A percentile compares a stretch with the other conserved stretches of the same genome.
Evolutionary conservation across 2,888 invertebrate species (phyloP).

Genomic region (Liposcelis brunnea): DNA sequence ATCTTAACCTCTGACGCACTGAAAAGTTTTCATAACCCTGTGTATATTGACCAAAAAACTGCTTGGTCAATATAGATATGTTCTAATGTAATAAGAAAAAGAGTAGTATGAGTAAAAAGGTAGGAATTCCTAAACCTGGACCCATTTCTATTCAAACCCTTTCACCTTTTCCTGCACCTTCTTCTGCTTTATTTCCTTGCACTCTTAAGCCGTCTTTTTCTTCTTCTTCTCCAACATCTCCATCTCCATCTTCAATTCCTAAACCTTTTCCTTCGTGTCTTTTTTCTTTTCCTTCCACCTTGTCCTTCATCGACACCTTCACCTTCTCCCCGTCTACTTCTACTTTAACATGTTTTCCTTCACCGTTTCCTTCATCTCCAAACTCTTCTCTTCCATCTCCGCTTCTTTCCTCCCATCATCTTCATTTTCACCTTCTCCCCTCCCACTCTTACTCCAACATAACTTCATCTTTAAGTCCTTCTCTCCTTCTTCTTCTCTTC

Average conservation of each 20-base stretch:
- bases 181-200: not conserved
- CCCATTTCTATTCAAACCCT: not conserved
- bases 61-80: too few relatives aligned
- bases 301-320: not conserved
- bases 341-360: not conserved
- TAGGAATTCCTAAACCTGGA: too few relatives aligned
- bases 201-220: not conserved
- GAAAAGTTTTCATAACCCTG: too few relatives aligned
- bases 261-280: not conserved
- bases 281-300: not conserved
- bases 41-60: too few relatives aligned
- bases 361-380: not conserved
- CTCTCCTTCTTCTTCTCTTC: conserved; percentile 14
- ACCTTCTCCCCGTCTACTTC: not conserved
- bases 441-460: conserved; percentile 5
- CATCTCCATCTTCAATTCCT: not conserved
- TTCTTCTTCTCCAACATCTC: not conserved
- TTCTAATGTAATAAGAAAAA: too few relatives aligned
- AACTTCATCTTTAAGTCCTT: conserved; percentile 13
- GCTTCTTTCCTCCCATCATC: conserved; percentile 1
- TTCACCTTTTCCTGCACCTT: not conserved
- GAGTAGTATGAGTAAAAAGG: too few relatives aligned
- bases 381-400: not conserved
- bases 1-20: too few relatives aligned
- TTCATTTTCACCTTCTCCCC: conserved; percentile 3